phyloP scores from a whole-genome alignment of 2,888 invertebrate species.

The Macropis europaea region DNA sequence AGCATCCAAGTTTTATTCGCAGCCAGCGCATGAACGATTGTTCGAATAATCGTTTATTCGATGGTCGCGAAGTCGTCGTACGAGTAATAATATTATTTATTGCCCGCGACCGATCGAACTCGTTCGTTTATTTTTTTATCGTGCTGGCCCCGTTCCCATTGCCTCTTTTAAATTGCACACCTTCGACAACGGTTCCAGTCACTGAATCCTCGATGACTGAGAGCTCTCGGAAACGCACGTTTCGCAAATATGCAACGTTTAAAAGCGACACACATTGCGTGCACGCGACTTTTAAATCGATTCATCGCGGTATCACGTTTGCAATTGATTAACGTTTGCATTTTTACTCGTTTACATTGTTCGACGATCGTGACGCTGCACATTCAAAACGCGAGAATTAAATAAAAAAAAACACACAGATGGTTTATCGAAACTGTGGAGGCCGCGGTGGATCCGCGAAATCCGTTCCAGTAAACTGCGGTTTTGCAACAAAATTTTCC shows the following conservation, averaged over 20 bases:
- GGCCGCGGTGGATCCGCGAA: background rate
- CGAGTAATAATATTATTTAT: constrained; percentile 14
- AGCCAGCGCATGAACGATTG: background rate
- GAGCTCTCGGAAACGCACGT: background rate
- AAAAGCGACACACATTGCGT: constrained; percentile 1
- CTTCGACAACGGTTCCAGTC: constrained; percentile 3
- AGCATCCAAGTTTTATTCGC: background rate
- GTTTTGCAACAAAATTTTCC: too few relatives aligned
- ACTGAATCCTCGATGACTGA: background rate
- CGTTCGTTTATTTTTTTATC: background rate
- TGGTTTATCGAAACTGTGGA: background rate
- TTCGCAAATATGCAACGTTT: background rate
- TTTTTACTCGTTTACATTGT: background rate
- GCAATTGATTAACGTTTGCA: constrained; percentile 18
- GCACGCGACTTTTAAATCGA: background rate
- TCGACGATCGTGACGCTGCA: background rate
- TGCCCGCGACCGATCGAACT: background rate
- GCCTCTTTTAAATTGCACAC: constrained; percentile 15
- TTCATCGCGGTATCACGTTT: background rate
- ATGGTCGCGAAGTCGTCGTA: background rate
- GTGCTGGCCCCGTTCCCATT: background rate
- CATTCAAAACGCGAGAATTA: background rate
- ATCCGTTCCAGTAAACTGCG: background rate
- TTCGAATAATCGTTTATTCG: constrained; percentile 1
- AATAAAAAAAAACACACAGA: background rate